Base-by-base conservation (phyloP, 2,888 invertebrate genomes). In the Plebejus argus region DNA sequence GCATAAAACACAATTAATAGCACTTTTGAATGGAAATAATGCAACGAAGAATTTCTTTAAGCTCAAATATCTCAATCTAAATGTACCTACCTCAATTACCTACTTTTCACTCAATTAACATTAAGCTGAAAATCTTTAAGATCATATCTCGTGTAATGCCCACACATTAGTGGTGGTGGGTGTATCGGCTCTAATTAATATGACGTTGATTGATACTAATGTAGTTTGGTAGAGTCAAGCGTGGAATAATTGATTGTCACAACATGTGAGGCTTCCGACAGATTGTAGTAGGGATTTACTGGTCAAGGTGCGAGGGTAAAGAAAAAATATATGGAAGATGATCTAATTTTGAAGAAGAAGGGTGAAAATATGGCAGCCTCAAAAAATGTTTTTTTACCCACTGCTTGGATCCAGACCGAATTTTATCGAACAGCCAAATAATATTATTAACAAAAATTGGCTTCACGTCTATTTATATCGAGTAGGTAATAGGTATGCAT, bases 191-290 rank as follows among this genome's bases (percentile, higher is more conserved):
- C 92, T 92, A 93, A 93, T 93, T 92, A 93, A 91, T 91, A 83
- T 87, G 92, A 93, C 93, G 86, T 90, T 93, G 93, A 93, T 93
- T 89, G 93, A 93, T 93, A 90, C 90, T 92, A 93, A 93, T 92
- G 91, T 90, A 88, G 86, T 87, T 86, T 82, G 79, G 87, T 84
- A 85, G 87, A 87, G 89, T 87, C 88, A 87, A 86, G 85, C 83
- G 83, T 81, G 83, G 90, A 90, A 88, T 92, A 91, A 92, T 91
- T 91, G 91, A 90, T 91, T 92, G 91, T 91, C 91, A 92, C 91
- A 91, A 92, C 90, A 91, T 86, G 66, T 79, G 80, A 82, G 80
- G 80, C 78, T 53, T 77, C 82, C 80, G 80, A 78, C 80, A 15
- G 23, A 28, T 53, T 39, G 18, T 49, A 15, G 15, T 10, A 8